Evolutionary conservation across 2,797 vertebrate genomes (phyloP).

Genomic region (Aplochiton taeniatus): DNA sequence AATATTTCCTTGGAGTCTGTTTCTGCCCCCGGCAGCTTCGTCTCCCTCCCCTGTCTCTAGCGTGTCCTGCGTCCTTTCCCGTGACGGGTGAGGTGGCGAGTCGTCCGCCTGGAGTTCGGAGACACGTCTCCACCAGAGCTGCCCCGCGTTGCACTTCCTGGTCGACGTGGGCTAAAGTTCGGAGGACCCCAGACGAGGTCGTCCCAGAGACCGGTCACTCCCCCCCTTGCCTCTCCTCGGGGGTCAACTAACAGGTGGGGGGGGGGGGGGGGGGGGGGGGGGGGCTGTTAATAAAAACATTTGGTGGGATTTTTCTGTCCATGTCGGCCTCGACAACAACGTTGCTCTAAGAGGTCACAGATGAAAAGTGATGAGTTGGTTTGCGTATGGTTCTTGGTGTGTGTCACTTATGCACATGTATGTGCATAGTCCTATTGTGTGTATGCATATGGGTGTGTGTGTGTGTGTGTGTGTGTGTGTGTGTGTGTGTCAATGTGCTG

Average conservation of each 20-base stretch:
- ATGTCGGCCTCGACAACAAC: slow-evolving; percentile 47
- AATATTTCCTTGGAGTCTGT: slow-evolving; percentile 60
- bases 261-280: too few species aligned
- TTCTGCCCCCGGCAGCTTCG: slow-evolving; percentile 15
- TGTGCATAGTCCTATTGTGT: slow-evolving; percentile 20
- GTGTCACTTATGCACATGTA: background rate
- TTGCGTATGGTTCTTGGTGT: background rate
- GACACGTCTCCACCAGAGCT: slow-evolving; percentile 38
- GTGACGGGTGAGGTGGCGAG: slow-evolving; percentile 40
- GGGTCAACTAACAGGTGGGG: slow-evolving; percentile 38
- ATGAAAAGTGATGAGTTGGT: slow-evolving; percentile 35
- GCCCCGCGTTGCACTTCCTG: slow-evolving; percentile 22
- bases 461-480: slow-evolving; percentile 24
- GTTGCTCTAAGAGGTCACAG: slow-evolving; percentile 55
- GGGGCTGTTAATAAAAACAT: slow-evolving; percentile 48
- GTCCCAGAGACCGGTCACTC: slow-evolving; percentile 39
- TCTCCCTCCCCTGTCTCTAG: background rate
- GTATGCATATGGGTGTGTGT: slow-evolving; percentile 43
- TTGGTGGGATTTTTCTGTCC: slow-evolving; percentile 52
- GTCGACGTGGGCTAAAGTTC: slow-evolving; percentile 24
- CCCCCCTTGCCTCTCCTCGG: slow-evolving; percentile 7
- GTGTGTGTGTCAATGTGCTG: background rate
- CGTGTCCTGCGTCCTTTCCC: slow-evolving; percentile 33
- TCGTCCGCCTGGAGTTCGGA: slow-evolving; percentile 30
- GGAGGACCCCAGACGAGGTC: slow-evolving; percentile 49